phyloP scores from a whole-genome alignment of 2,113 vertebrate genomes.

The Copsychus sechellarum region DNA sequence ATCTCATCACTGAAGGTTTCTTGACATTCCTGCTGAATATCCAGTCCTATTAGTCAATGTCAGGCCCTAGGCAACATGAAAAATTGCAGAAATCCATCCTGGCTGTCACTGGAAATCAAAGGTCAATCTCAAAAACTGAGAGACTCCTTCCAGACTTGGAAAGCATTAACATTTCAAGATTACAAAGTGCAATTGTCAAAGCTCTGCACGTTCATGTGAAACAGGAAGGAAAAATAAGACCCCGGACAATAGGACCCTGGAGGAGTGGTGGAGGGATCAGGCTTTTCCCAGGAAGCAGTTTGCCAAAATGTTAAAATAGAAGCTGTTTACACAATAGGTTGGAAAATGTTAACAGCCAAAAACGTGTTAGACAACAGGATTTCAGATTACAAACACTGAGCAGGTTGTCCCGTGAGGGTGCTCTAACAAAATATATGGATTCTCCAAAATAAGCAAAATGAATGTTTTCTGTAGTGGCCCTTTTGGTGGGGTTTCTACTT shows the following conservation, averaged over 20 bases:
- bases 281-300: not conserved
- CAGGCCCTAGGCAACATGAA: slow-evolving; percentile 6
- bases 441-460: not conserved
- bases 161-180: slow-evolving; percentile 21
- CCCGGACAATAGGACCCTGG: slow-evolving; percentile 23
- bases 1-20: not conserved
- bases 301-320: slow-evolving; percentile 43
- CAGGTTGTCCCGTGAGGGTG: fast-evolving
- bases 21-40: slow-evolving; percentile 38
- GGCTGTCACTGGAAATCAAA: slow-evolving; percentile 51
- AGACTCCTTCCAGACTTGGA: slow-evolving; percentile 32
- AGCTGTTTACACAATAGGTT: slow-evolving; percentile 13
- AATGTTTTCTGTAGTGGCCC: not conserved
- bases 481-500: not conserved
- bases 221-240: slow-evolving; percentile 56
- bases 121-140: slow-evolving; percentile 39
- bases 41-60: slow-evolving; percentile 51
- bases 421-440: not conserved
- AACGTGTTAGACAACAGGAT: not conserved
- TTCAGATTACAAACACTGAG: not conserved
- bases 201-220: not conserved
- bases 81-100: slow-evolving; percentile 57
- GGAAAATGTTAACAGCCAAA: not conserved
- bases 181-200: slow-evolving; percentile 47
- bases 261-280: not conserved